Evolutionary conservation across 37 sponge, comb jelly and placozoan species (phyloP), one percentile per base, ranked within the genome.

Genomic region (Spongia lamella): DNA sequence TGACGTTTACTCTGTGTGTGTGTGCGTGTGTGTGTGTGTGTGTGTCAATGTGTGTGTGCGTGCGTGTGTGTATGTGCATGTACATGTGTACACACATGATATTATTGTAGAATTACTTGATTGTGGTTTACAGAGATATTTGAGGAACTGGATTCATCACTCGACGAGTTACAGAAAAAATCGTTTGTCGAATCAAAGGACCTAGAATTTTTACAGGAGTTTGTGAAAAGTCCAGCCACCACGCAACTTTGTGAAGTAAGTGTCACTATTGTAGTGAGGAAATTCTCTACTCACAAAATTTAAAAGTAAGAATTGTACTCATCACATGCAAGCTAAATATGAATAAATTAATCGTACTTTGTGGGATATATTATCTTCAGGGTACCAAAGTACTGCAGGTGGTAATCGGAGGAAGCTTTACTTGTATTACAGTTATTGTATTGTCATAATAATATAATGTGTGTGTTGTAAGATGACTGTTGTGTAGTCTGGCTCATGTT

Each of bases 211-310:
- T 51, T 82, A n/a, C 59, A 78, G 38, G 2, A 49, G 0, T 54
- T 70, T 31, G 17, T 78, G 17, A 40, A 31, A 0, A 68, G 77
- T 40, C 78, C 73, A 21, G 62, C 50, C 40, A 62, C 81, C 31
- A 49, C 43, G 36, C 65, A 51, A 0, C 61, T 82, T 3, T 15
- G 53, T 29, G 53, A 82, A 38, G 79, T 85, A 29, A 85, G 85
- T 68, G 90, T 85, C 37, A 22, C 49, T 0, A 82, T 84, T 7
- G 78, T 86, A n/a, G n/a, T n/a, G 47, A 9, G 47, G 47, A 43
- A 43, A 13, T 43, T 43, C 47, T 9, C 7, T 43, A 43, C 47
- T 43, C n/a, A n/a, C n/a, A n/a, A n/a, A n/a, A n/a, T n/a, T n/a
- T n/a, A n/a, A n/a, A n/a, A n/a, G n/a, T n/a, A n/a, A n/a, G n/a